Percentiles rank a stretch among this genome's conserved stretches.
phyloP scores from a whole-genome alignment of 2,888 invertebrate genomes.

The Drosophila paucipuncta region DNA sequence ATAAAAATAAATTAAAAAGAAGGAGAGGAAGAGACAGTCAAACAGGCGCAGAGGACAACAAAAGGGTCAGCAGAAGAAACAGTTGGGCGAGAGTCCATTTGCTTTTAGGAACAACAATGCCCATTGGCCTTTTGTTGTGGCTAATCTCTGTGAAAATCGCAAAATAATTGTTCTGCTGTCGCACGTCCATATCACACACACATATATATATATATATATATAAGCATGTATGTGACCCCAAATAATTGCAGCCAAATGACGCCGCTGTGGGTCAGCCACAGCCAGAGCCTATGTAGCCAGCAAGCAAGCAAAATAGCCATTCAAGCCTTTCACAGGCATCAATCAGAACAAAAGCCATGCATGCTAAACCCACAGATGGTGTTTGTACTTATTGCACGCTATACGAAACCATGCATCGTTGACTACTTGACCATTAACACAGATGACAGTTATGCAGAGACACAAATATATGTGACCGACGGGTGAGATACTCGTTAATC shows the following conservation, averaged over 20 bases:
- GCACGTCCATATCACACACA: constrained; percentile 12
- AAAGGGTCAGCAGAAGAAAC: constrained; percentile 65
- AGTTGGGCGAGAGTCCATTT: constrained; percentile 52
- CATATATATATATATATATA: constrained; percentile 8
- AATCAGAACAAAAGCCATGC: constrained; percentile 18
- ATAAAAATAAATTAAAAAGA: neutral
- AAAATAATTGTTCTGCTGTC: constrained; percentile 54
- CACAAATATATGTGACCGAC: neutral
- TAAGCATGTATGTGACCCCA: constrained; percentile 30
- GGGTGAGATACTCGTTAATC: neutral
- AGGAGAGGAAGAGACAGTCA: constrained; percentile 2
- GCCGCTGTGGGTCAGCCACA: constrained; percentile 47
- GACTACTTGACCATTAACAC: constrained; percentile 8
- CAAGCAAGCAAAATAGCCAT: constrained; percentile 7
- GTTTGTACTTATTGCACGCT: constrained; percentile 24
- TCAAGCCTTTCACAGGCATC: constrained; percentile 61
- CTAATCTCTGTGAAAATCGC: constrained; percentile 80
- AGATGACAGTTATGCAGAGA: neutral
- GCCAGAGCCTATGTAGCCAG: neutral
- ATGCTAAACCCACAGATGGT: constrained; percentile 18
- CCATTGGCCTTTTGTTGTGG: constrained; percentile 70
- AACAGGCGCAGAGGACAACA: constrained; percentile 28
- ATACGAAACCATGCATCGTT: neutral
- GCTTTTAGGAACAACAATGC: constrained; percentile 54
- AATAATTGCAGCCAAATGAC: constrained; percentile 81